phyloP scores from a whole-genome alignment of 2,113 vertebrate species.

The Myotis brandtii region DNA sequence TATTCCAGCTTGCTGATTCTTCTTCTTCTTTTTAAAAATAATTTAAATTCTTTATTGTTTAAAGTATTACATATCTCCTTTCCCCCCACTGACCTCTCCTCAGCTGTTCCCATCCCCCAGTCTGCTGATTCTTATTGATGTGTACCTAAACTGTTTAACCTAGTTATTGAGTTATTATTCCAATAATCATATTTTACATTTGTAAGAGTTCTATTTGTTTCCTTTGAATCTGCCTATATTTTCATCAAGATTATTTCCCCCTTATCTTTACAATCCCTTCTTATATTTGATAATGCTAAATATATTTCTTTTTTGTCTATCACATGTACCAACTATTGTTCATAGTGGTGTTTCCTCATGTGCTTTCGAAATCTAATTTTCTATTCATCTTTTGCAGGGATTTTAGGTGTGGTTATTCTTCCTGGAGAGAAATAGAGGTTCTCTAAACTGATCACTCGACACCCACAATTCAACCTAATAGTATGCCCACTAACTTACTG shows the following conservation, averaged over 20 bases:
- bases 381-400: background rate
- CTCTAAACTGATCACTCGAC: background rate
- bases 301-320: background rate
- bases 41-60: no score
- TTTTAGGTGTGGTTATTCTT: background rate
- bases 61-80: no score
- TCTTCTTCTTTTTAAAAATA: no score
- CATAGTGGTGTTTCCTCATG: background rate
- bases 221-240: background rate
- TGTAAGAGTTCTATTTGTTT: background rate
- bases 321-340: background rate
- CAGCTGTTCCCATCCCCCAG: no score
- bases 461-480: background rate
- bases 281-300: background rate
- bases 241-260: background rate
- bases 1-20: background rate
- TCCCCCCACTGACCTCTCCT: no score
- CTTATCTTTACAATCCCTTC: background rate
- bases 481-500: background rate
- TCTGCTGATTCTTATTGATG: background rate
- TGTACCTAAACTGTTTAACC: background rate
- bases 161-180: background rate
- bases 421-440: background rate
- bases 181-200: background rate
- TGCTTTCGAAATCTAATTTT: background rate